Base-by-base conservation (phyloP, 2,113 vertebrate species). In the Nycticryphes semicollaris region DNA sequence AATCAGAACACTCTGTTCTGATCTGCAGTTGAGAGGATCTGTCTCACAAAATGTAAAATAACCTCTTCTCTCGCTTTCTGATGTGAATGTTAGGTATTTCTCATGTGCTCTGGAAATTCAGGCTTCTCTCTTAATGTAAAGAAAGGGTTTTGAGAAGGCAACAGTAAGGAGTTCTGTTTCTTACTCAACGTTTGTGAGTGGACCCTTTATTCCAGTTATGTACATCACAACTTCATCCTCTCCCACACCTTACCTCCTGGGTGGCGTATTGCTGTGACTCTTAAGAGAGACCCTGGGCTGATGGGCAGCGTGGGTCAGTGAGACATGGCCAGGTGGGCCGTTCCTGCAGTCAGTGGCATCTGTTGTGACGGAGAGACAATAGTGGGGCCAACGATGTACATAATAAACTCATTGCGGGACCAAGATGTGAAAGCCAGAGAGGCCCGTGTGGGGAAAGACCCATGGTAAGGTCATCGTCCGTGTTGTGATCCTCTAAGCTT, bases 301-400 rank as follows among this genome's bases (percentile, higher is more conserved):
- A 45, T 51, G 23, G 33, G 2, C 72, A 28, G 41, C 11, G 2
- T 4, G 9, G 16, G 8, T 87, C 63, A 53, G 33, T 8, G 21
- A 7, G 23, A 4, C 0, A 0, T 39, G 67, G 21, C 48, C 48
- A 51, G 1, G 1, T 6, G 33, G 48, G n/a, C n/a, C 73, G 18
- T 70, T 69, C 51, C 64, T 54, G 62, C 45, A 64, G 57, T 37
- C 78, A 3, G 0, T 33, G 47, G 5, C 53, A 19, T 30, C 59
- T 2, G 2, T 43, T 76, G 57, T 5, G 12, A 78, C n/a, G 39
- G 39, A 69, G 59, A 62, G 48, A 24, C 56, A 23, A 22, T 3
- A 74, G 25, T 12, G 28, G 10, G 54, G 41, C 54, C 60, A 69
- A 3, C 17, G 54, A 17, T 16, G n/a, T 59, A 13, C 9, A 8